Percentiles rank a stretch among this genome's conserved stretches.
Conservation (phyloP, 2,797 vertebrate genomes). For the Myiotriccus ornatus region DNA sequence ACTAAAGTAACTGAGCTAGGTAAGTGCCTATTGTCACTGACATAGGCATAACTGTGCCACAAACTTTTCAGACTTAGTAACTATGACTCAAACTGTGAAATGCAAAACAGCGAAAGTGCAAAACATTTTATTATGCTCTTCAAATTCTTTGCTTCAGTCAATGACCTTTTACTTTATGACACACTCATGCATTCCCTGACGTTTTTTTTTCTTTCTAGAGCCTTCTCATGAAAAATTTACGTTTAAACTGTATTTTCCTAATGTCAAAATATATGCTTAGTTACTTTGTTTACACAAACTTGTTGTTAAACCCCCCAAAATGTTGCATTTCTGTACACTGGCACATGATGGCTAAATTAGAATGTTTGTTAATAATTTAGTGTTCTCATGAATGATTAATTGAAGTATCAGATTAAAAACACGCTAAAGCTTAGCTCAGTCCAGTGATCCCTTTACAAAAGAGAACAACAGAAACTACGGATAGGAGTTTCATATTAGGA, state of each 20-base stretch:
- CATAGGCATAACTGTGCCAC: slow-evolving; percentile 60
- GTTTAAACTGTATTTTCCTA: slow-evolving; percentile 23
- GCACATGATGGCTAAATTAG: slow-evolving; percentile 59
- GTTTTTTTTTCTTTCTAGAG: neutral
- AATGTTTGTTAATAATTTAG: slow-evolving; percentile 73
- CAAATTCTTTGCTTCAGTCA: slow-evolving; percentile 11
- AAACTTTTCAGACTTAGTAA: slow-evolving; percentile 19
- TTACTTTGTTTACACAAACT: slow-evolving; percentile 10
- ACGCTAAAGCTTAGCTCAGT: slow-evolving; percentile 40
- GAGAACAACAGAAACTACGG: neutral
- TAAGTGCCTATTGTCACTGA: slow-evolving; percentile 10
- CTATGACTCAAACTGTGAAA: neutral
- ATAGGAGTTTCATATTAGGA: neutral
- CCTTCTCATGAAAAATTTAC: neutral
- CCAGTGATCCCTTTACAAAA: slow-evolving; percentile 56
- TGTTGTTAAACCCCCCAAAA: neutral
- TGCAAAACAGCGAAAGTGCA: neutral
- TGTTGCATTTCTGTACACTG: neutral
- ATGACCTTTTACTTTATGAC: slow-evolving; percentile 8
- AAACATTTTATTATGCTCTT: slow-evolving; percentile 3
- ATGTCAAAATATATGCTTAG: neutral
- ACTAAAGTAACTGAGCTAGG: slow-evolving; percentile 68
- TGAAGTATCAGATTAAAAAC: slow-evolving; percentile 70
- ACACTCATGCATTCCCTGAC: neutral
- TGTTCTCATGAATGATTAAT: slow-evolving; percentile 73